phyloP scores from a whole-genome alignment of 2,888 invertebrate genomes.

The Rutpela maculata region DNA sequence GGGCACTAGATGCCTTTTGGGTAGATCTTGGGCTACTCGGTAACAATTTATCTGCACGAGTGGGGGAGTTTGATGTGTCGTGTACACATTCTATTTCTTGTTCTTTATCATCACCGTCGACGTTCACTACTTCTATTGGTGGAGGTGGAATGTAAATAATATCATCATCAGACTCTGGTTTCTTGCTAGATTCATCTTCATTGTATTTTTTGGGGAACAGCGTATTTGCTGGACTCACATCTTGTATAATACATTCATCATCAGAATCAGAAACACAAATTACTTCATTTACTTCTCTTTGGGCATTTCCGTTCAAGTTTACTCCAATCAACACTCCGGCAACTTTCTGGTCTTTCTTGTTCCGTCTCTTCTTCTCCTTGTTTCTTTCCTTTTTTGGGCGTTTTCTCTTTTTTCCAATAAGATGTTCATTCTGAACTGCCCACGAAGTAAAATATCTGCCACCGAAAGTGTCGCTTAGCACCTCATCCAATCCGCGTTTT shows the following conservation, averaged over 20 bases:
- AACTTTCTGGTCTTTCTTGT: too few species aligned
- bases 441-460: conserved; percentile 19
- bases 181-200: conserved; percentile 48
- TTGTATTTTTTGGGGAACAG: conserved; percentile 46
- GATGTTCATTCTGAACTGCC: conserved; percentile 34
- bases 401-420: conserved; percentile 25
- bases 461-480: not conserved
- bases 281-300: conserved; percentile 1
- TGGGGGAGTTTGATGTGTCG: not conserved
- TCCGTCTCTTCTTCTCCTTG: conserved; percentile 6
- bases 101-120: conserved; percentile 60
- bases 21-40: not conserved
- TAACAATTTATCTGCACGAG: not conserved
- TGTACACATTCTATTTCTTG: conserved; percentile 4
- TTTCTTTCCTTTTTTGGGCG: not conserved
- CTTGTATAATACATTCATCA: conserved; percentile 48
- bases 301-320: not conserved
- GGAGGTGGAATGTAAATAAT: conserved; percentile 66
- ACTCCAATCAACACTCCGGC: not conserved
- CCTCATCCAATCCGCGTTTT: conserved; percentile 22
- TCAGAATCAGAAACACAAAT: conserved; percentile 48
- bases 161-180: conserved; percentile 56
- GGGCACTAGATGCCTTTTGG: conserved; percentile 49
- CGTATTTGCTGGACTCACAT: not conserved
- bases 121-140: conserved; percentile 63